phyloP scores from a whole-genome alignment of 2,888 invertebrate species.

The Sicus ferrugineus region DNA sequence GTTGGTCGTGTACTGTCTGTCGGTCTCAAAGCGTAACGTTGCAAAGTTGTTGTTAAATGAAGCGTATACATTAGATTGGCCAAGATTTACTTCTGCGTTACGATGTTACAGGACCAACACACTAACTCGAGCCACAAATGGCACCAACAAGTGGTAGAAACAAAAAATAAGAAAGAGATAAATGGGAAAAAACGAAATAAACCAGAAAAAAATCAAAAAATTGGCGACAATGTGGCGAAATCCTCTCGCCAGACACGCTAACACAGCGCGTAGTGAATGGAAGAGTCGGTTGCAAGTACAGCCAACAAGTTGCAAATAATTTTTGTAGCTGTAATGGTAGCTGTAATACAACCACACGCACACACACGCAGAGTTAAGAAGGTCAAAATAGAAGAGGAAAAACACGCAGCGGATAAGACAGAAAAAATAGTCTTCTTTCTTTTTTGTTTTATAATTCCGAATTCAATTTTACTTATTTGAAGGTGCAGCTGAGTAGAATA shows the following conservation, averaged over 20 bases:
- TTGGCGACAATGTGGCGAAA: slow-evolving; percentile 29
- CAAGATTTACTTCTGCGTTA: slow-evolving; percentile 32
- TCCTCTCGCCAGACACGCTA: slow-evolving; percentile 23
- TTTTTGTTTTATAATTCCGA: slow-evolving; percentile 11
- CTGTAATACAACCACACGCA: neutral
- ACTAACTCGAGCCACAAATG: neutral
- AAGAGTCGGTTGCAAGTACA: slow-evolving; percentile 15
- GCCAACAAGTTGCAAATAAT: slow-evolving; percentile 29
- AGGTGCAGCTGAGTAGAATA: neutral
- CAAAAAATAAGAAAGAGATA: neutral
- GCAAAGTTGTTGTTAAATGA: slow-evolving; percentile 35
- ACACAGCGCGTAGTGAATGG: slow-evolving; percentile 28
- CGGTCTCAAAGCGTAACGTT: no score
- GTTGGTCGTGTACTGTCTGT: no score
- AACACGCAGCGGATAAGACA: neutral
- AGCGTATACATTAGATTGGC: slow-evolving; percentile 37
- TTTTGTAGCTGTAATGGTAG: slow-evolving; percentile 5
- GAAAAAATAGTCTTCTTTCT: slow-evolving; percentile 14
- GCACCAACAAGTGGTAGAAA: slow-evolving; percentile 20
- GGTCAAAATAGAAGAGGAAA: neutral
- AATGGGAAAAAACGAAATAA: neutral
- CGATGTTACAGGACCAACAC: slow-evolving; percentile 22
- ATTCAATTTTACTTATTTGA: slow-evolving; percentile 14
- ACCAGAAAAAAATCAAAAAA: slow-evolving; percentile 13
- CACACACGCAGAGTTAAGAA: neutral